These are phyloP conservation scores for Cremastinae sp. DNA, from an alignment of 2,888 invertebrate genomes.

Conservation along the genomic window DNA sequence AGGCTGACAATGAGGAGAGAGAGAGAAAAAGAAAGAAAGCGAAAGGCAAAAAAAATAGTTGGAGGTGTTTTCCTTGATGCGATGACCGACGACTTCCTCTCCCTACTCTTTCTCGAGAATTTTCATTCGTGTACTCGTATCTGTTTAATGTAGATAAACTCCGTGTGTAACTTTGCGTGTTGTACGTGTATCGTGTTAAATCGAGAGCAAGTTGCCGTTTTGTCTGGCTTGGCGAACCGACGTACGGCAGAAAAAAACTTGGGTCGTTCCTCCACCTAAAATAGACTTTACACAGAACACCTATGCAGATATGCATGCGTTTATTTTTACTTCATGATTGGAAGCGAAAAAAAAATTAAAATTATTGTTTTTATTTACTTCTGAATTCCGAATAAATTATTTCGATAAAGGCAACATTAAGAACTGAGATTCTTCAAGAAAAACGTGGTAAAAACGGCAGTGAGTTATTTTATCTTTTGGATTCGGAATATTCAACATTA, in stretches of 20 bases:
- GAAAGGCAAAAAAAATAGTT: conserved; percentile 11
- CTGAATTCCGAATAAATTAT: too few species aligned
- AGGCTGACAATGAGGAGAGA: conserved; percentile 26
- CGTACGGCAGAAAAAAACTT: conserved; percentile 55
- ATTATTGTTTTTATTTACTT: too few species aligned
- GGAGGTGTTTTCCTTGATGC: conserved; percentile 60
- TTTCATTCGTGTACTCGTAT: not conserved
- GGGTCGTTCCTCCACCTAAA: conserved; percentile 57
- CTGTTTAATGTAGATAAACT: conserved; percentile 21
- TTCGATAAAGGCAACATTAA: too few species aligned
- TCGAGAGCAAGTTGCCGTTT: conserved; percentile 35
- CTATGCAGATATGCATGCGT: not conserved
- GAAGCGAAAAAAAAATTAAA: too few species aligned
- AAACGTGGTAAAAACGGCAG: too few species aligned
- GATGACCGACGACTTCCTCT: conserved; percentile 33
- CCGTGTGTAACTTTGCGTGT: not conserved
- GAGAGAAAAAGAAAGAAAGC: conserved; percentile 16
- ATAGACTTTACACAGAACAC: conserved; percentile 36
- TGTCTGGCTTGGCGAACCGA: conserved; percentile 54
- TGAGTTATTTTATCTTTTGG: too few species aligned
- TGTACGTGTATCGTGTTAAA: conserved; percentile 22
- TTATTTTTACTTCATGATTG: too few species aligned
- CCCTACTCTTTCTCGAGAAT: conserved; percentile 9
- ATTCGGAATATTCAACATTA: too few species aligned
- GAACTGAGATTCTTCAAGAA: too few species aligned